phyloP scores from a whole-genome alignment of 2,888 invertebrate genomes.

The Girardia tigrina region DNA sequence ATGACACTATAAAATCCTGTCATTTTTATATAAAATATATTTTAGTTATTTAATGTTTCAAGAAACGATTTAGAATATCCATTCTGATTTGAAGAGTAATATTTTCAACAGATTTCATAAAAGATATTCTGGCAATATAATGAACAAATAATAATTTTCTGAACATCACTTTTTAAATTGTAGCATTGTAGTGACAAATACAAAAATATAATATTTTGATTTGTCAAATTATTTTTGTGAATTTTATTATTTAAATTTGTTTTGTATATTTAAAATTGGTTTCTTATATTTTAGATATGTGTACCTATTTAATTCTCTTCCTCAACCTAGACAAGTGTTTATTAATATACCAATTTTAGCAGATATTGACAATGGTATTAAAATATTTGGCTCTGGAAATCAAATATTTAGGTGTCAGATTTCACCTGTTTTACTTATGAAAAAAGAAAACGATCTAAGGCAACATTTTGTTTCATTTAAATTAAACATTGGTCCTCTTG shows the following conservation, averaged over 20 bases:
- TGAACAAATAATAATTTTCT: too few species aligned
- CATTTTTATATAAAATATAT: too few species aligned
- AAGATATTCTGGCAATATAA: too few species aligned
- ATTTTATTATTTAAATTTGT: too few species aligned
- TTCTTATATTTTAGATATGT: not conserved
- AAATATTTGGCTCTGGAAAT: not conserved
- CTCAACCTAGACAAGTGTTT: not conserved
- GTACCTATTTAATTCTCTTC: not conserved
- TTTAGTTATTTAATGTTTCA: too few species aligned
- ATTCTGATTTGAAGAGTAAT: too few species aligned
- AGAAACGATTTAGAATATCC: too few species aligned
- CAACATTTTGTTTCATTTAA: slow-evolving; percentile 6
- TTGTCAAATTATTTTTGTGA: too few species aligned
- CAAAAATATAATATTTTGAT: too few species aligned
- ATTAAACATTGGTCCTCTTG: not conserved
- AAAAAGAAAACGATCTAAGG: not conserved
- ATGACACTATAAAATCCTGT: too few species aligned
- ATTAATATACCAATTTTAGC: not conserved
- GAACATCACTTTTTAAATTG: not conserved
- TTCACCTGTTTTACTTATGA: not conserved
- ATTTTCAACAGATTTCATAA: too few species aligned
- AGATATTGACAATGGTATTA: not conserved
- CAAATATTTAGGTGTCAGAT: not conserved
- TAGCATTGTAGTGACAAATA: not conserved
- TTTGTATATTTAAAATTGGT: too few species aligned